phyloP scores from a whole-genome alignment of 2,113 vertebrate species.

The Sporophila hypoxantha region DNA sequence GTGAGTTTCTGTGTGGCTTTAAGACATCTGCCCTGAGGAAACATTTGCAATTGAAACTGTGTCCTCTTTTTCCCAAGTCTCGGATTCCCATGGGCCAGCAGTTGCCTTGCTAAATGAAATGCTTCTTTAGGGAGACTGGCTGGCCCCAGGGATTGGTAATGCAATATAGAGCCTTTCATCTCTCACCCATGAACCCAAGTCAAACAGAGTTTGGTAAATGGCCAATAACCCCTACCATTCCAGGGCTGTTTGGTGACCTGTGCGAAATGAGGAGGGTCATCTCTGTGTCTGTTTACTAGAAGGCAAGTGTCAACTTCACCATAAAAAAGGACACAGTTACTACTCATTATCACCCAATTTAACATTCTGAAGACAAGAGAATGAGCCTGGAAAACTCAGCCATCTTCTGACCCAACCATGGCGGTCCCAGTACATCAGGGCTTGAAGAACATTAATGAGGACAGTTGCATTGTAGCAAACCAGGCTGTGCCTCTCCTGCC shows the following conservation, averaged over 20 bases:
- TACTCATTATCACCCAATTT: constrained; percentile 43
- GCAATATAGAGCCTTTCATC: constrained; percentile 40
- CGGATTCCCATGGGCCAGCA: not conserved
- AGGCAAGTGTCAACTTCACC: constrained; percentile 40
- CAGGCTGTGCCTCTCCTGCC: not conserved
- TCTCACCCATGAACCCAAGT: constrained; percentile 50
- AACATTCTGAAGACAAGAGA: constrained; percentile 31
- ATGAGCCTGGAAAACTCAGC: not conserved
- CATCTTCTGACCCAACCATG: not conserved
- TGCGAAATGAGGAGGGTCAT: constrained; percentile 43
- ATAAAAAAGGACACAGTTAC: constrained; percentile 5
- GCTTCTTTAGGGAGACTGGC: not conserved
- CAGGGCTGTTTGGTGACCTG: constrained; percentile 42
- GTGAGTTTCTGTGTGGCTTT: not conserved
- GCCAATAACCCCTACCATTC: constrained; percentile 38
- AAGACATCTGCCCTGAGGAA: constrained; percentile 23
- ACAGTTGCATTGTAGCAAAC: not conserved
- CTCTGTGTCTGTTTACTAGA: constrained; percentile 39
- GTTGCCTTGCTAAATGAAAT: constrained; percentile 18
- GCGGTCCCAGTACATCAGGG: not conserved
- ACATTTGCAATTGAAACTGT: not conserved
- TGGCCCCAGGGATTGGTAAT: constrained; percentile 13
- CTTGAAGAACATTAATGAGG: constrained; percentile 20
- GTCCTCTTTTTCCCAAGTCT: constrained; percentile 4
- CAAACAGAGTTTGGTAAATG: constrained; percentile 52